A percentile compares a stretch with the other conserved stretches of the same genome.
Conservation (phyloP, 2,113 vertebrate species). For the Sus scrofa region T2T-Sscrofa CM000824.6:134714001-134714500, state of each 20-base stretch:
- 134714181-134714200: background rate
- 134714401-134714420: background rate
- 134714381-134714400: accelerated
- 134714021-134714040: background rate
- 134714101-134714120: background rate
- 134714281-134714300: background rate
- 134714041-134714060: background rate
- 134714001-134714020: background rate
- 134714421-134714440: background rate
- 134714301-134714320: background rate
- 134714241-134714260: background rate
- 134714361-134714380: background rate
- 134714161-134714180: background rate
- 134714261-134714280: background rate
- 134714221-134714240: background rate
- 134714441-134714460: background rate
- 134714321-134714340: background rate
- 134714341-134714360: background rate
- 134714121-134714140: conserved; percentile 4
- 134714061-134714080: background rate
- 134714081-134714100: conserved; percentile 7
- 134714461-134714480: background rate
- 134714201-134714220: conserved; percentile 19
- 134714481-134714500: background rate
- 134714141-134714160: background rate